Conservation (phyloP, 2,113 vertebrate species). For the Rhinolophus sinicus region DNA sequence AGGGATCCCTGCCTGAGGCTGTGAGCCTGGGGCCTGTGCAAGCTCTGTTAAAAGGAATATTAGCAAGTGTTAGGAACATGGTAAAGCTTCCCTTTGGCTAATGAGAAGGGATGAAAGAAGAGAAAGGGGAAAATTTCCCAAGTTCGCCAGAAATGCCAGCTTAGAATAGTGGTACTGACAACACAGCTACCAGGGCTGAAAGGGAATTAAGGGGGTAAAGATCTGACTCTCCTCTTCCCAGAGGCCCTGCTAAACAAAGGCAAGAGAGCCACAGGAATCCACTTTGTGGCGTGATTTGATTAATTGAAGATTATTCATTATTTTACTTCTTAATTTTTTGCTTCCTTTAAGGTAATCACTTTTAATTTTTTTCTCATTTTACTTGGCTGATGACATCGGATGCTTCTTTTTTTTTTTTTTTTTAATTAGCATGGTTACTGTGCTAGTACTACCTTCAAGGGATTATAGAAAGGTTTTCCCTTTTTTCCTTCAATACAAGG, state of each 20-base stretch:
- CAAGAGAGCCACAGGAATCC: not conserved
- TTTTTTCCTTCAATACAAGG: slow-evolving; percentile 6
- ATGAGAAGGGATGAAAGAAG: not conserved
- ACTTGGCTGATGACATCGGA: not conserved
- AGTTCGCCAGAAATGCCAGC: not conserved
- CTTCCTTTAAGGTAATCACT: slow-evolving; percentile 16
- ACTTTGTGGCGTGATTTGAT: not conserved
- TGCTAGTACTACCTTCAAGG: not conserved
- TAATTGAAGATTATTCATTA: not conserved
- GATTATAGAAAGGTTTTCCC: not conserved
- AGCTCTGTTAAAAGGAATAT: not conserved
- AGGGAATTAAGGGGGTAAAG: not conserved
- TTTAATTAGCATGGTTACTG: not conserved
- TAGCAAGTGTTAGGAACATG: not conserved
- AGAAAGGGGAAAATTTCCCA: not conserved
- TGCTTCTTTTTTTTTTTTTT: not conserved
- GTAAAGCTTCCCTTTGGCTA: not conserved
- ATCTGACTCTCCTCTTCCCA: not conserved
- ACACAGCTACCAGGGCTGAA: not conserved
- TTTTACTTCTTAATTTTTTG: not conserved
- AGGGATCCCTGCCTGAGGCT: slow-evolving; percentile 17
- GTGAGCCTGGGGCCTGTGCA: not conserved
- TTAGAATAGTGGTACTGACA: not conserved
- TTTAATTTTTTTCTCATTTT: not conserved
- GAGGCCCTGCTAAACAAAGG: not conserved